phyloP scores from a whole-genome alignment of 64 coral and sea anemone species.

The Catalaphyllia jardinei region DNA sequence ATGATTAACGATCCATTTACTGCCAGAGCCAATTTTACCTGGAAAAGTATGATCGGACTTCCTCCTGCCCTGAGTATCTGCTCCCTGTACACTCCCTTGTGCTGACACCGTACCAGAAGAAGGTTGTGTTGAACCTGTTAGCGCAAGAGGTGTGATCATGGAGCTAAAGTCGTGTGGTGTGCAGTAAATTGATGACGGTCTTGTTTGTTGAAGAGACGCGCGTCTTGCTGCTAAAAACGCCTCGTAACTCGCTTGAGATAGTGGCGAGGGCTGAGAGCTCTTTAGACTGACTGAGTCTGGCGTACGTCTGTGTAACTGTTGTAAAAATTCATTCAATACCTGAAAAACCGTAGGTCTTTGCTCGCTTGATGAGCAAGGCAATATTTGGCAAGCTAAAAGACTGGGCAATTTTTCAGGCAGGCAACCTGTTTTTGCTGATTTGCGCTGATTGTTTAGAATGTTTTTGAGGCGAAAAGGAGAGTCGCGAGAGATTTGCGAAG shows the following conservation, averaged over 20 bases:
- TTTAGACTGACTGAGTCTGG: background rate
- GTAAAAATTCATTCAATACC: constrained; percentile 55
- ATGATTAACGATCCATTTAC: too few relatives aligned
- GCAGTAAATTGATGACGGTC: background rate
- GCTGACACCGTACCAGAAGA: background rate
- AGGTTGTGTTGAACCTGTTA: constrained; percentile 6
- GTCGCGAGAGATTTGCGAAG: background rate
- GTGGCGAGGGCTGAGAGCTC: background rate
- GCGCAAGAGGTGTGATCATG: background rate
- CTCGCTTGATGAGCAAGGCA: background rate
- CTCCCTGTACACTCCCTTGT: background rate
- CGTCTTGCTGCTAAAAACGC: background rate
- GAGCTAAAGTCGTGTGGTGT: background rate
- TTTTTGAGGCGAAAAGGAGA: constrained; percentile 49
- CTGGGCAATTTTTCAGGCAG: constrained; percentile 13
- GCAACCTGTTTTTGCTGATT: background rate
- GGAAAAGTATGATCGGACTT: background rate
- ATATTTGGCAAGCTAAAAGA: constrained; percentile 47
- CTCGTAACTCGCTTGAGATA: background rate
- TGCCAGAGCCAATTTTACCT: background rate
- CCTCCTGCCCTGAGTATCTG: background rate
- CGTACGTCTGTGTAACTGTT: background rate
- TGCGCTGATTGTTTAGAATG: background rate
- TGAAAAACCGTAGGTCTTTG: constrained; percentile 47
- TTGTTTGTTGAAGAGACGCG: background rate